Conservation (phyloP, 2,113 vertebrate species). For the Pelecanus crispus region DNA sequence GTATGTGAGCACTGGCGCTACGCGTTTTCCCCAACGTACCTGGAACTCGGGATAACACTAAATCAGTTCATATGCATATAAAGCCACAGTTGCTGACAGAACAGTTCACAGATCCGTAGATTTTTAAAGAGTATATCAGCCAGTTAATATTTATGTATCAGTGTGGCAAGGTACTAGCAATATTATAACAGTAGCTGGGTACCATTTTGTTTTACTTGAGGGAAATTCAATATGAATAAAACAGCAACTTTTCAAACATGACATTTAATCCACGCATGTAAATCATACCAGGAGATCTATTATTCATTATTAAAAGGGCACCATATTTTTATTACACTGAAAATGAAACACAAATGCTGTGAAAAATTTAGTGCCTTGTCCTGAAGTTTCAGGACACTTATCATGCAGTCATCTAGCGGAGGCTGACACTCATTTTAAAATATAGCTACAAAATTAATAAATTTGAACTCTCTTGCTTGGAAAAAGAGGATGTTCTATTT, state of each 20-base stretch:
- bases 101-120: neutral
- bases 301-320: constrained; percentile 92
- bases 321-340: constrained; percentile 87
- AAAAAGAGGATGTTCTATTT: constrained; percentile 62
- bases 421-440: constrained; percentile 72
- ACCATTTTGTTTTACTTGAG: constrained; percentile 81
- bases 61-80: neutral
- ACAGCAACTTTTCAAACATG: constrained; percentile 89
- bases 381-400: constrained; percentile 77
- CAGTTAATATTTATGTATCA: constrained; percentile 65
- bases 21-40: accelerated
- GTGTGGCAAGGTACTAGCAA: constrained; percentile 43
- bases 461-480: constrained; percentile 65
- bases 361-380: constrained; percentile 84
- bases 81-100: neutral
- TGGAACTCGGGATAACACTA: neutral
- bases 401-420: constrained; percentile 62
- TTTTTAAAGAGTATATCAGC: constrained; percentile 46
- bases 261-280: constrained; percentile 93
- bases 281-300: constrained; percentile 87
- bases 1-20: neutral
- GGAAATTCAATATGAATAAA: constrained; percentile 87
- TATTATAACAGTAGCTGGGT: constrained; percentile 73
- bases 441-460: constrained; percentile 75
- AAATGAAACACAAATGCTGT: constrained; percentile 87